Percentiles rank a stretch among this genome's conserved stretches.
Evolutionary conservation across 2,113 vertebrate genomes (phyloP).

Genomic region (Calidris pygmaea): DNA sequence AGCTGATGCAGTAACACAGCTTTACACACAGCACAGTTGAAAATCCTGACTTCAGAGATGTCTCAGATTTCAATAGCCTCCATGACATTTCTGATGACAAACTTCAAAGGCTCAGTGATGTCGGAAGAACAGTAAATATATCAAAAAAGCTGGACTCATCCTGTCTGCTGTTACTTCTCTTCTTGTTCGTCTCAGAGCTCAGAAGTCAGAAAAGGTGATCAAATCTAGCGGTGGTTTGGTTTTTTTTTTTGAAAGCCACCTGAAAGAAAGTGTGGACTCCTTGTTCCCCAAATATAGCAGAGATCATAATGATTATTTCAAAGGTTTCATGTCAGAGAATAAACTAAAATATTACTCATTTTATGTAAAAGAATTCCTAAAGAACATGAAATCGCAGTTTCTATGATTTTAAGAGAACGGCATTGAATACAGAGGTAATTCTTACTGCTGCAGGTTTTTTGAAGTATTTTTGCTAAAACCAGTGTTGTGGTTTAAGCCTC

Average conservation of each 20-base stretch:
- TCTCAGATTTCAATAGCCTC: background rate
- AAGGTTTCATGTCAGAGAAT: background rate
- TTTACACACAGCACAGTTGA: background rate
- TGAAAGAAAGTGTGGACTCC: background rate
- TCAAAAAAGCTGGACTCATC: background rate
- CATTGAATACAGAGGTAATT: background rate
- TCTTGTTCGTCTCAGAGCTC: background rate
- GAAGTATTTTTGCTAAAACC: background rate
- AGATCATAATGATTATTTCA: background rate
- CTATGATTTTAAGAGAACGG: background rate
- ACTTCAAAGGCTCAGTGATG: background rate
- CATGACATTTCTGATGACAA: background rate
- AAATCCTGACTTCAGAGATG: background rate
- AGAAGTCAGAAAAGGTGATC: background rate
- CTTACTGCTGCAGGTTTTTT: background rate
- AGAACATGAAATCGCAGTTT: background rate
- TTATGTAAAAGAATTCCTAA: background rate
- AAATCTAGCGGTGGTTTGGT: background rate
- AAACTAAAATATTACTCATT: background rate
- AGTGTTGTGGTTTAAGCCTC: too few species aligned
- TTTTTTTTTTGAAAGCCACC: background rate
- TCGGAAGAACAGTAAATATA: background rate
- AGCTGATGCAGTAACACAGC: background rate
- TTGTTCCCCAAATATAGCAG: background rate
- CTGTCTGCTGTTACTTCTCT: background rate